phyloP scores from a whole-genome alignment of 2,113 vertebrate genomes.

The Tamias sibiricus region DNA sequence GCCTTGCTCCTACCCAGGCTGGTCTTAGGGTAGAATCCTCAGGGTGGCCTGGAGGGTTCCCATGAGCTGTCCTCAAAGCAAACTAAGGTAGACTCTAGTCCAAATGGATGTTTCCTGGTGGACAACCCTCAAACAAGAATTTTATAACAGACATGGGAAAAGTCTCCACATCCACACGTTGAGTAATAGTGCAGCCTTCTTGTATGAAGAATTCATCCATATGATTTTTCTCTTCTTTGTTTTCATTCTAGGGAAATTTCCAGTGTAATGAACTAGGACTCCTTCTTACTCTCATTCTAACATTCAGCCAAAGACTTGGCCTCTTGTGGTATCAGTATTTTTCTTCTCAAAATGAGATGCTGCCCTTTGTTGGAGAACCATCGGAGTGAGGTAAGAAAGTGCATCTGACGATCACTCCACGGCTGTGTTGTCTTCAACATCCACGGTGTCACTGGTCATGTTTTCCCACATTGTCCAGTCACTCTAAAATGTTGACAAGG shows the following conservation, averaged over 20 bases:
- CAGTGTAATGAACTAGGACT: not conserved
- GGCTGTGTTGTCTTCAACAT: not conserved
- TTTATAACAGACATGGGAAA: not conserved
- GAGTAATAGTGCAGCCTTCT: not conserved
- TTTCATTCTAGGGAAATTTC: not conserved
- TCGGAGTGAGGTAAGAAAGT: not conserved
- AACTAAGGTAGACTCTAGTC: not conserved
- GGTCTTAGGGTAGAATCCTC: not conserved
- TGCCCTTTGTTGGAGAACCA: not conserved
- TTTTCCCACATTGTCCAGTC: not conserved
- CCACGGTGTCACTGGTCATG: not conserved
- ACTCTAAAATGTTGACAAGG: not conserved
- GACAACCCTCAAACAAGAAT: conserved; percentile 22
- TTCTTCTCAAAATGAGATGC: not conserved
- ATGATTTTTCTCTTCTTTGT: not conserved
- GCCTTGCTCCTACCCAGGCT: not conserved
- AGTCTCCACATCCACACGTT: not conserved
- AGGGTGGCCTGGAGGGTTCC: not conserved
- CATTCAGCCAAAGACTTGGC: not conserved
- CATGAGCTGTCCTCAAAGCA: not conserved
- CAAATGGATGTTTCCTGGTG: not conserved
- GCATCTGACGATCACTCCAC: not conserved
- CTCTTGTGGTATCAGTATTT: not conserved
- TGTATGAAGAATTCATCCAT: not conserved
- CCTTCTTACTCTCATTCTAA: not conserved